phyloP scores from a whole-genome alignment of 2,113 vertebrate species.

The Phaetusa simplex region DNA sequence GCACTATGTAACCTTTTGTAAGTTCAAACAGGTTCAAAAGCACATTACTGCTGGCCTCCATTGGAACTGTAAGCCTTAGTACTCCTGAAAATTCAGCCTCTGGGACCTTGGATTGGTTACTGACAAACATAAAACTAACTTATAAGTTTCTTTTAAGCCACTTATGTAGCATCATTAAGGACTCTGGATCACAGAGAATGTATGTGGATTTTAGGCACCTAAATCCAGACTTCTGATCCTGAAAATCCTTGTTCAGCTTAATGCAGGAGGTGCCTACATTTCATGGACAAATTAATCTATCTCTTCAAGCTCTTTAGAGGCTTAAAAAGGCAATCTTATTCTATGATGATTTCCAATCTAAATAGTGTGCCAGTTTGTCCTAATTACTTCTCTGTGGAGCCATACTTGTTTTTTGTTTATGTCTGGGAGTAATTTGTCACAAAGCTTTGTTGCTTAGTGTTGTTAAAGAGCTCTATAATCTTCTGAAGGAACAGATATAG shows the following conservation, averaged over 20 bases:
- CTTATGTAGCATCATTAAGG: background rate
- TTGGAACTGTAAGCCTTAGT: background rate
- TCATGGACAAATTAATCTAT: conserved; percentile 18
- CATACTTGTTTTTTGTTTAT: background rate
- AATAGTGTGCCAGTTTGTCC: background rate
- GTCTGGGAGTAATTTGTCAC: background rate
- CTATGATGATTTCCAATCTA: background rate
- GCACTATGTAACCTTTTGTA: background rate
- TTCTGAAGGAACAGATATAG: background rate
- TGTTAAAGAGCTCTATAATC: background rate
- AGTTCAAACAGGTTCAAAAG: background rate
- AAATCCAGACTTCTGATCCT: conserved; percentile 23
- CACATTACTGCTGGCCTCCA: background rate
- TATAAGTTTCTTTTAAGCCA: background rate
- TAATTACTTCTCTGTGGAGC: conserved; percentile 26
- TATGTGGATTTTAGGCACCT: background rate
- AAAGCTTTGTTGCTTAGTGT: background rate
- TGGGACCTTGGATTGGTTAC: background rate
- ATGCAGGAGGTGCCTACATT: background rate
- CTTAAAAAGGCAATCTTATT: background rate
- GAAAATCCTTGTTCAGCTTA: background rate
- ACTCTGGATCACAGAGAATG: background rate
- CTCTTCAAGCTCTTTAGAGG: conserved; percentile 6
- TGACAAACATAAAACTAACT: background rate
- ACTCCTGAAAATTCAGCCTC: background rate